Conservation (phyloP, 2,888 invertebrate species). For the Drosophila eohydei region DNA sequence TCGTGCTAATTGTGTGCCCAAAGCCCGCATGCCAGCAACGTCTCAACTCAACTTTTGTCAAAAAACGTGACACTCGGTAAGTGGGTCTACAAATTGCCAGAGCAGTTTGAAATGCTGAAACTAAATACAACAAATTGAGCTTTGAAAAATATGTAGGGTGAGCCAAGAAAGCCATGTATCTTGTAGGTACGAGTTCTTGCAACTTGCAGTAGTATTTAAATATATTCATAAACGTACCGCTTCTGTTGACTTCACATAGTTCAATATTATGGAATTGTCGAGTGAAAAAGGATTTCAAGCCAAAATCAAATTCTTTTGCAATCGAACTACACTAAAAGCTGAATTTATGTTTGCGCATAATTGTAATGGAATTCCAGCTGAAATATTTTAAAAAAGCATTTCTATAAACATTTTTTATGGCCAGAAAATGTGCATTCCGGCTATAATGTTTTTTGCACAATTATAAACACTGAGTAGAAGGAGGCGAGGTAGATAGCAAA, state of each 20-base stretch:
- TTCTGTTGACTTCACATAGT: background rate
- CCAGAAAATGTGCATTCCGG: background rate
- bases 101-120: background rate
- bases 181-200: background rate
- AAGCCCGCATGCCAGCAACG: conserved; percentile 32
- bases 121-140: background rate
- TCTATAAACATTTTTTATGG: background rate
- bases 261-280: background rate
- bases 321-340: background rate
- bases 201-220: background rate
- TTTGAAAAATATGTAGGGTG: background rate
- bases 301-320: conserved; percentile 4
- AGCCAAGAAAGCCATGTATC: background rate
- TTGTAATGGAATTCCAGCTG: background rate
- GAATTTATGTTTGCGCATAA: conserved; percentile 6
- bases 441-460: background rate
- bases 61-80: conserved; percentile 43
- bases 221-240: background rate
- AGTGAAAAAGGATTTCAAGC: background rate
- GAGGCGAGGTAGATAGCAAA: no score
- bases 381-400: conserved; percentile 2
- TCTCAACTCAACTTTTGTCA: background rate
- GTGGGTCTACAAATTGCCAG: conserved; percentile 22
- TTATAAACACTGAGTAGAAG: background rate
- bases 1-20: conserved; percentile 68